A percentile compares a stretch with the other conserved stretches of the same genome.
Evolutionary conservation across 2,888 invertebrate species (phyloP).

Genomic region (Papilio demoleus): DNA sequence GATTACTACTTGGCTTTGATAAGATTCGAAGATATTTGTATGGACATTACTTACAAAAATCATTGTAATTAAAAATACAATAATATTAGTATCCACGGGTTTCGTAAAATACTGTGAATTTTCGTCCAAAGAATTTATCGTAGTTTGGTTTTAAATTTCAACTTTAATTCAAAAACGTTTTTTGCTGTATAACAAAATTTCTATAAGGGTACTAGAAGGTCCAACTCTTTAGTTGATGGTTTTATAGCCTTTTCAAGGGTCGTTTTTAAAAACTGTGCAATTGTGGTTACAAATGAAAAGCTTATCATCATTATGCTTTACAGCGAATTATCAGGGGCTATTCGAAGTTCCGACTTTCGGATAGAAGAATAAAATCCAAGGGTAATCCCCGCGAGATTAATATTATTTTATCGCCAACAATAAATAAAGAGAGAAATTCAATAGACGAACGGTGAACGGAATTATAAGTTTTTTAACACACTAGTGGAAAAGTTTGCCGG

Average conservation of each 20-base stretch:
- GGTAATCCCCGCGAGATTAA: constrained; percentile 80
- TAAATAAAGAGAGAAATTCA: constrained; percentile 81
- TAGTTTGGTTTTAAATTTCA: no score
- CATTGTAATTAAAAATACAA: no score
- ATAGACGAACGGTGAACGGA: constrained; percentile 70
- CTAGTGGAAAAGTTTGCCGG: constrained; percentile 71
- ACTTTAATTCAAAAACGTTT: not conserved
- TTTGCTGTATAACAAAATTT: not conserved
- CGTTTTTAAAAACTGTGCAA: not conserved
- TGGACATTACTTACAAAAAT: constrained; percentile 52
- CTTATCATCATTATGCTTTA: constrained; percentile 63
- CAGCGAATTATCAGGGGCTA: constrained; percentile 66
- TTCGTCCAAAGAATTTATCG: no score
- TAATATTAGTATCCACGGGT: no score
- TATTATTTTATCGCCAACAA: constrained; percentile 83
- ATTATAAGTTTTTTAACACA: constrained; percentile 81
- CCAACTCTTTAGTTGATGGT: no score
- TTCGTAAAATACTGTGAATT: no score
- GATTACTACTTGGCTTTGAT: constrained; percentile 77
- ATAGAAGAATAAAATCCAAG: constrained; percentile 78
- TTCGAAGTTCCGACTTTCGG: constrained; percentile 72
- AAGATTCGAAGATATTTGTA: constrained; percentile 56
- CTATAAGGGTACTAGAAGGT: not conserved
- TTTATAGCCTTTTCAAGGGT: not conserved
- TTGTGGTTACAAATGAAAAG: constrained; percentile 1